Evolutionary conservation across 2,113 vertebrate genomes (phyloP).

Genomic region (Tyto alba): DNA sequence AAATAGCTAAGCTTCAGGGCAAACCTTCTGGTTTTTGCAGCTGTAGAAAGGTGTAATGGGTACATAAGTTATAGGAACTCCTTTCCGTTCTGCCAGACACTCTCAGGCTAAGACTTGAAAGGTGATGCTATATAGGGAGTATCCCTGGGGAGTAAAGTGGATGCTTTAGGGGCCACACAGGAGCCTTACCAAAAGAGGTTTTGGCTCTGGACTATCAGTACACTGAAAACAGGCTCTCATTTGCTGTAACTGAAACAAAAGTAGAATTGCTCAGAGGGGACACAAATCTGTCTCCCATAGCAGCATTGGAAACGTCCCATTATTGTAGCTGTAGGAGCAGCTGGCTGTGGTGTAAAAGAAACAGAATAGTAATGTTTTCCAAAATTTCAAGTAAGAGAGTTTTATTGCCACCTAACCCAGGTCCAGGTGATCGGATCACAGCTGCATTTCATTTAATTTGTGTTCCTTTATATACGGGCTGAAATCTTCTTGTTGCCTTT

Average conservation of each 20-base stretch:
- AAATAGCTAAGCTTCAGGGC: neutral
- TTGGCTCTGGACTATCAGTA: neutral
- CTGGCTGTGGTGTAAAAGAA: neutral
- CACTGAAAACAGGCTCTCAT: neutral
- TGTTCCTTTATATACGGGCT: neutral
- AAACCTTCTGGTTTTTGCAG: neutral
- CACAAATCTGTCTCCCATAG: neutral
- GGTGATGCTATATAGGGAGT: neutral
- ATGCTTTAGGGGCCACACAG: accelerated
- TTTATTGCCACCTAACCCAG: neutral
- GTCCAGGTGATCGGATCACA: neutral
- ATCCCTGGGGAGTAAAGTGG: neutral
- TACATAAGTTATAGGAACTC: neutral
- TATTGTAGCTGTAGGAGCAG: neutral
- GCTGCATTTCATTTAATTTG: neutral
- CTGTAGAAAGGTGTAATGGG: neutral
- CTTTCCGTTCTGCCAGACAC: neutral
- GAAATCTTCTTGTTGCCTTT: neutral
- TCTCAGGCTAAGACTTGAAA: neutral
- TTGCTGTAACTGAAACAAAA: neutral
- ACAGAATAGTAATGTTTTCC: neutral
- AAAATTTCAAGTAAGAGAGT: neutral
- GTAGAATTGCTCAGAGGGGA: neutral
- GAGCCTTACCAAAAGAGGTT: neutral
- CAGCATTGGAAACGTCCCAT: neutral